Conservation (phyloP, 2,888 invertebrate genomes). For the Mystacides longicornis region DNA sequence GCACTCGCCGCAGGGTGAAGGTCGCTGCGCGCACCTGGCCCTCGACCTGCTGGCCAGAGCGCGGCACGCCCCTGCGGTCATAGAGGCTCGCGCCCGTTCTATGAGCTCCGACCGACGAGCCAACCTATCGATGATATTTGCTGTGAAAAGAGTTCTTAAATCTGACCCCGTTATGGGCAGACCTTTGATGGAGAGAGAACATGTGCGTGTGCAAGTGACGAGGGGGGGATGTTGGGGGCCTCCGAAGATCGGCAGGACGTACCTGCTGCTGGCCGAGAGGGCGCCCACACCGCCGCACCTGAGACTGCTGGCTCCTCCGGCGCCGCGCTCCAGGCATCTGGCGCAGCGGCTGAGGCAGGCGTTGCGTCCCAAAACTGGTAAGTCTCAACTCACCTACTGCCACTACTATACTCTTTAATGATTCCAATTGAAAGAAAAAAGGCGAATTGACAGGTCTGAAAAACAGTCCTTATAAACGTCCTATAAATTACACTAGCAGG, state of each 20-base stretch:
- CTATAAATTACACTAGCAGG: too few species aligned
- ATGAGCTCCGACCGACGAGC: slow-evolving; percentile 18
- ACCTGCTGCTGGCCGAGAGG: slow-evolving; percentile 20
- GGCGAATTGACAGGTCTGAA: too few species aligned
- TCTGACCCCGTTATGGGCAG: slow-evolving; percentile 6
- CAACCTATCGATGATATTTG: slow-evolving; percentile 23
- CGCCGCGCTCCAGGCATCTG: slow-evolving; percentile 14
- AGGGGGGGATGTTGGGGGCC: slow-evolving; percentile 18
- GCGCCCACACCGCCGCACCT: slow-evolving; percentile 13
- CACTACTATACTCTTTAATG: neutral
- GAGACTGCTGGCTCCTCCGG: slow-evolving; percentile 18
- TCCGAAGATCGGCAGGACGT: slow-evolving; percentile 14
- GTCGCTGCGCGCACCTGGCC: slow-evolving; percentile 11
- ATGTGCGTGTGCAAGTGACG: slow-evolving; percentile 20
- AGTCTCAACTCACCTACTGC: slow-evolving; percentile 2
- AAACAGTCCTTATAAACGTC: too few species aligned
- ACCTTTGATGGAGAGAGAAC: slow-evolving; percentile 10
- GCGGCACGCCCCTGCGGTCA: slow-evolving; percentile 18
- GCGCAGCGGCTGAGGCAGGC: slow-evolving; percentile 9
- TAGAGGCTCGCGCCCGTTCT: slow-evolving; percentile 21
- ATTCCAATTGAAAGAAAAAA: too few species aligned
- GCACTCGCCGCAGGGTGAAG: slow-evolving; percentile 9
- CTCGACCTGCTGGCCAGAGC: slow-evolving; percentile 12
- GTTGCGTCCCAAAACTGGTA: slow-evolving; percentile 15
- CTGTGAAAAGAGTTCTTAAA: slow-evolving; percentile 19